Evolutionary conservation across 1,140 invertebrate genomes (phyloP).

Genomic region (Eciton burchellii): DNA sequence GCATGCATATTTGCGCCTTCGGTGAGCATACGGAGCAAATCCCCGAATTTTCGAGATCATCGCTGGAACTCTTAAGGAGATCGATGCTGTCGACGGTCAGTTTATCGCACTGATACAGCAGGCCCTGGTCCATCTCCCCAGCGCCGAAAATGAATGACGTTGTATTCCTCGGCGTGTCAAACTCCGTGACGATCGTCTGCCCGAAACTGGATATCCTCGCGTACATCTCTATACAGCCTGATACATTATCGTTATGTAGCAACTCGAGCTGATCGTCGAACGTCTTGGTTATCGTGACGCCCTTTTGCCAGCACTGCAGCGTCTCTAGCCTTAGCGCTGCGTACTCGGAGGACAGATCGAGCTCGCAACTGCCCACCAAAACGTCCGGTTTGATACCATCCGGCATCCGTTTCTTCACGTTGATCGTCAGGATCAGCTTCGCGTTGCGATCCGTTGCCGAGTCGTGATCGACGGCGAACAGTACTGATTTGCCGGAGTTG

Average conservation of each 20-base stretch:
- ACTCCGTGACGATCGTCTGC: conserved; percentile 79
- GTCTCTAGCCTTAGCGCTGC: conserved; percentile 77
- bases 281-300: conserved; percentile 69
- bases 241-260: conserved; percentile 46
- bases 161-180: conserved; percentile 60
- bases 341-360: conserved; percentile 81
- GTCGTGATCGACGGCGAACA: conserved; percentile 76
- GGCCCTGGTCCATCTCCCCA: conserved; percentile 45
- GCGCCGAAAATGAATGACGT: conserved; percentile 75
- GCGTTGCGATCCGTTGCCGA: conserved; percentile 53
- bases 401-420: conserved; percentile 77
- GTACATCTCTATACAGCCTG: conserved; percentile 71
- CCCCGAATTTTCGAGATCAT: neutral
- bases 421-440: conserved; percentile 75
- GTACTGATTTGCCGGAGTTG: conserved; percentile 77
- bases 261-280: conserved; percentile 78
- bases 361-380: conserved; percentile 71
- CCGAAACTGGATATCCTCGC: conserved; percentile 78
- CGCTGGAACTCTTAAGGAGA: conserved; percentile 5
- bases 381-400: conserved; percentile 74
- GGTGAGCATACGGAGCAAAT: conserved; percentile 62
- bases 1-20: conserved; percentile 64
- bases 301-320: conserved; percentile 71
- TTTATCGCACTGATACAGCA: conserved; percentile 74
- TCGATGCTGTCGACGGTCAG: conserved; percentile 50